phyloP scores from a whole-genome alignment of 2,113 vertebrate genomes.

The Chauna torquata region DNA sequence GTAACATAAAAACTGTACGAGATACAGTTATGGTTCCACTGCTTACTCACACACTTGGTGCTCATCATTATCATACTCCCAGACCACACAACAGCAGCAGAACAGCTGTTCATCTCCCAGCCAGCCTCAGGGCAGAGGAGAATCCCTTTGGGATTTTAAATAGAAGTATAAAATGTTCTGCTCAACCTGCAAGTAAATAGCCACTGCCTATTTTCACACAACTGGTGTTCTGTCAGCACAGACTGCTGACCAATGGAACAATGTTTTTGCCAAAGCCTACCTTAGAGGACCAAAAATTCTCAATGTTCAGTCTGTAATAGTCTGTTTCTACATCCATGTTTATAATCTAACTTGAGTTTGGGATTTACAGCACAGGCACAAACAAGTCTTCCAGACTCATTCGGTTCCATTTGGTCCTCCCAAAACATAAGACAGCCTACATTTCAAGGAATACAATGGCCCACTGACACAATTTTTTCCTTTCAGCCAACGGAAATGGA shows the following conservation, averaged over 20 bases:
- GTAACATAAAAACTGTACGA: background rate
- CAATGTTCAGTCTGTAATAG: background rate
- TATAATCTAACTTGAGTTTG: background rate
- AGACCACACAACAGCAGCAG: background rate
- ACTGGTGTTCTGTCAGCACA: background rate
- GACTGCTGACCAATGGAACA: background rate
- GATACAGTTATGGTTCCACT: background rate
- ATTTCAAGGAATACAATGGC: background rate
- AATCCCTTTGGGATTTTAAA: background rate
- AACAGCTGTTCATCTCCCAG: background rate
- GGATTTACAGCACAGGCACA: background rate
- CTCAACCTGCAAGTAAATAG: background rate
- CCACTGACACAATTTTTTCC: background rate
- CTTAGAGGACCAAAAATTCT: background rate
- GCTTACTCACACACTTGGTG: background rate
- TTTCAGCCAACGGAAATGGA: background rate
- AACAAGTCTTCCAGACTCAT: background rate
- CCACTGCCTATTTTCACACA: background rate
- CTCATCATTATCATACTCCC: background rate
- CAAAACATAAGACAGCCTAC: accelerated
- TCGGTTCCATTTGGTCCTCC: background rate
- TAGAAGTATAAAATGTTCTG: background rate
- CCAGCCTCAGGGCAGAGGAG: background rate
- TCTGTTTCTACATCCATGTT: background rate
- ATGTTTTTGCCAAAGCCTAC: background rate